phyloP scores from a whole-genome alignment of 2,797 vertebrate genomes.

The Lithobates sylvaticus region DNA sequence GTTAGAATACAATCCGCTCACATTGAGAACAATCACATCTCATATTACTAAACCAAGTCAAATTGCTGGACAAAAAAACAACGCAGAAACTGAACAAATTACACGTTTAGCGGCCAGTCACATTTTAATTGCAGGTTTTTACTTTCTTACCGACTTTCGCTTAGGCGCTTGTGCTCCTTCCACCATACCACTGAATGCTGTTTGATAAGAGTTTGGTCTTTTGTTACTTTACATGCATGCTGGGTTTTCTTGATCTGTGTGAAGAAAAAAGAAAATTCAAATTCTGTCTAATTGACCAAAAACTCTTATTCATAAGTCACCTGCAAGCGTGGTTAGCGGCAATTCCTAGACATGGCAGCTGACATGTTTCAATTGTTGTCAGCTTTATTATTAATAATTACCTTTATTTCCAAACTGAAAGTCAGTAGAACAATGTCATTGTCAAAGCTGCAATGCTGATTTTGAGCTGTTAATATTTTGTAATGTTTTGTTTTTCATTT shows the following conservation, averaged over 20 bases:
- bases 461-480: too few relatives aligned
- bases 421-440: too few relatives aligned
- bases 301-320: not conserved
- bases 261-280: constrained; percentile 56
- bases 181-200: constrained; percentile 91
- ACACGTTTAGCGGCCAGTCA: constrained; percentile 30
- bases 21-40: constrained; percentile 3
- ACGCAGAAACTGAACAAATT: constrained; percentile 49
- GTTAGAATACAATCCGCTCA: constrained; percentile 1
- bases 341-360: not conserved
- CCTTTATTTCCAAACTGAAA: not conserved
- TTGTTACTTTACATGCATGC: constrained; percentile 82
- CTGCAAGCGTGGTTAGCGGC: not conserved
- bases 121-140: constrained; percentile 25
- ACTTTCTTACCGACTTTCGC: constrained; percentile 81
- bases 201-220: constrained; percentile 83
- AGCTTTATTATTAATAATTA: not conserved
- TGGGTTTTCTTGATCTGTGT: constrained; percentile 83
- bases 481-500: too few relatives aligned
- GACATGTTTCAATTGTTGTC: not conserved
- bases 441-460: too few relatives aligned
- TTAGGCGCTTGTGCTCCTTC: constrained; percentile 81
- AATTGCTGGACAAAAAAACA: not conserved
- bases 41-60: not conserved
- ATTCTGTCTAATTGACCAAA: not conserved